Base-by-base conservation (phyloP, 1,140 invertebrate species). In the Calephelis nemesis region DNA sequence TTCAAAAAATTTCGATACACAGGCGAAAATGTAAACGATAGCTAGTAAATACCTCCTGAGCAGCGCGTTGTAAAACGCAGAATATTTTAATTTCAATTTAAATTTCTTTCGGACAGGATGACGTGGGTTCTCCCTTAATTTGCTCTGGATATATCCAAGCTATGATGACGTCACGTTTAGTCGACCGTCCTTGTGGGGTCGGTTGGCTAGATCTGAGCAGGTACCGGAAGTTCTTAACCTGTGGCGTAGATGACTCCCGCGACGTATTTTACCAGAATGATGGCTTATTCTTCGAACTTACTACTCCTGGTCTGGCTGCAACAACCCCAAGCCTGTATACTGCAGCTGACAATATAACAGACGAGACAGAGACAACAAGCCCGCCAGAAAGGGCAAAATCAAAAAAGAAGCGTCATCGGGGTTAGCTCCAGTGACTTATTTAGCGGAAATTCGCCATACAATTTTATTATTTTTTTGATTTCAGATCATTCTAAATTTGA, bases 151-250 rank as follows among this genome's bases (percentile, higher is more conserved):
- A 74, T 30, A 72, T 73, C 11, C 75, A 79, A 40, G 87, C 86
- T 13, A 87, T 90, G 63, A 90, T 90, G 87, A 79, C 73, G 8
- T 88, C 86, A 30, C 78, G 82, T 12, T 72, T 87, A 13, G 78
- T 88, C 12, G 87, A 90, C 67, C 73, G 87, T 1, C 86, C 86
- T 7, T 88, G 86, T 54, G 86, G 86, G 0, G 78, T 85, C 0
- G 87, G 87, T 3, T 90, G 84, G 67, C 12, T 86, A 0, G 83
- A 90, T 68, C 48, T 90, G 1, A 70, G 63, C 11, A 63, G 70
- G 19, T 86, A 85, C 72, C 71, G 68, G 11, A 90, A 88, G 68
- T 90, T 88, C 69, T 62, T 90, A 12, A 85, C 77, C 0, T 90
- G 87, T 54, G 84, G 80, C 3, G 84, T 90, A 2, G 87, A 90